phyloP scores from a whole-genome alignment of 2,113 vertebrate species.

The Bubalus kerabau region DNA sequence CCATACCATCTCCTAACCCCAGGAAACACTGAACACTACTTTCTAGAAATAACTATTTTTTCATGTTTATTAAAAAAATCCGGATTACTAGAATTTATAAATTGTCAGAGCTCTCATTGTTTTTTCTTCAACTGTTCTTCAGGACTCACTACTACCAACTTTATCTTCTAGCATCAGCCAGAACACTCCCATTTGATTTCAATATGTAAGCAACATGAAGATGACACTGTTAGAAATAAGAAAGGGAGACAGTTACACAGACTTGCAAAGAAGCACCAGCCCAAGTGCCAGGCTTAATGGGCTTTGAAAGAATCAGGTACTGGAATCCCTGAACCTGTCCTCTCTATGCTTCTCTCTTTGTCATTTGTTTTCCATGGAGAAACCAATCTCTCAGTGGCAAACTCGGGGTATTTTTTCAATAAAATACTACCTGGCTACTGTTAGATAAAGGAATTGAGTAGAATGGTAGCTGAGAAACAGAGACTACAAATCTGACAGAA shows the following conservation, averaged over 20 bases:
- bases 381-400: neutral
- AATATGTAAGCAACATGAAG: neutral
- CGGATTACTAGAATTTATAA: neutral
- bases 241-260: neutral
- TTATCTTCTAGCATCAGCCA: neutral
- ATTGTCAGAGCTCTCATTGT: neutral
- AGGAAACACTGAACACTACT: neutral
- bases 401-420: neutral
- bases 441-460: neutral
- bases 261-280: neutral
- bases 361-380: neutral
- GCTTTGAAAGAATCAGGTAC: neutral
- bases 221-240: neutral
- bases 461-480: neutral
- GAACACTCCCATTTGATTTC: neutral
- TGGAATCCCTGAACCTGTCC: neutral
- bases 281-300: rapidly evolving
- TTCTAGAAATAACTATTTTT: neutral
- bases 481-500: neutral
- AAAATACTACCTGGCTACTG: neutral
- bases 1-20: neutral
- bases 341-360: neutral
- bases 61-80: neutral
- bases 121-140: neutral
- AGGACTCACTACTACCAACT: neutral